phyloP scores from a whole-genome alignment of 1,140 invertebrate species.

The Drosophila murphyi region DNA sequence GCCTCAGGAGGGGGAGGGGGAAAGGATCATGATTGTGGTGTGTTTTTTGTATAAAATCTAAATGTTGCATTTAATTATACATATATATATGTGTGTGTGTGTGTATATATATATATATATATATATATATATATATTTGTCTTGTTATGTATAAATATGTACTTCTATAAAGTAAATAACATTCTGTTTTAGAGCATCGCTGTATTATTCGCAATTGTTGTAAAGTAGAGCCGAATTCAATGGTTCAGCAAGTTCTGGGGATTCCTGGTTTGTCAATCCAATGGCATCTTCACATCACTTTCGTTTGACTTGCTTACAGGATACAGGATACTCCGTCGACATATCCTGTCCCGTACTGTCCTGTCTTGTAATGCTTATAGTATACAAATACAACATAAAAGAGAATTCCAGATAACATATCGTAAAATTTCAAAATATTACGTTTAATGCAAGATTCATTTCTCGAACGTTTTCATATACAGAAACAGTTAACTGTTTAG shows the following conservation, averaged over 20 bases:
- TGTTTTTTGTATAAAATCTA: conserved; percentile 76
- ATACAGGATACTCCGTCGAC: background rate
- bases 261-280: conserved; percentile 29
- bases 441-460: conserved; percentile 18
- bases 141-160: conserved; percentile 26
- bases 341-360: background rate
- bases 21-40: conserved; percentile 29
- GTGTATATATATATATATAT: background rate
- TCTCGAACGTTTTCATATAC: conserved; percentile 6
- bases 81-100: conserved; percentile 5
- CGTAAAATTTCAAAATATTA: conserved; percentile 5
- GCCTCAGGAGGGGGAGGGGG: background rate
- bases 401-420: conserved; percentile 14
- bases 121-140: background rate
- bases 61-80: conserved; percentile 68
- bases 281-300: conserved; percentile 30
- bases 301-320: conserved; percentile 34
- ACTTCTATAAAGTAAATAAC: conserved; percentile 81
- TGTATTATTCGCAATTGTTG: conserved; percentile 45
- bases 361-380: conserved; percentile 41
- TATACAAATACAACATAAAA: conserved; percentile 21
- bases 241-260: conserved; percentile 45
- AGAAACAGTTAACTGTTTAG: conserved; percentile 10
- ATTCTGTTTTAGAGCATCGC: conserved; percentile 63
- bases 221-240: conserved; percentile 46